Base-by-base conservation (phyloP, 2,797 vertebrate genomes). In the Hydrocynus forskahlii region DNA sequence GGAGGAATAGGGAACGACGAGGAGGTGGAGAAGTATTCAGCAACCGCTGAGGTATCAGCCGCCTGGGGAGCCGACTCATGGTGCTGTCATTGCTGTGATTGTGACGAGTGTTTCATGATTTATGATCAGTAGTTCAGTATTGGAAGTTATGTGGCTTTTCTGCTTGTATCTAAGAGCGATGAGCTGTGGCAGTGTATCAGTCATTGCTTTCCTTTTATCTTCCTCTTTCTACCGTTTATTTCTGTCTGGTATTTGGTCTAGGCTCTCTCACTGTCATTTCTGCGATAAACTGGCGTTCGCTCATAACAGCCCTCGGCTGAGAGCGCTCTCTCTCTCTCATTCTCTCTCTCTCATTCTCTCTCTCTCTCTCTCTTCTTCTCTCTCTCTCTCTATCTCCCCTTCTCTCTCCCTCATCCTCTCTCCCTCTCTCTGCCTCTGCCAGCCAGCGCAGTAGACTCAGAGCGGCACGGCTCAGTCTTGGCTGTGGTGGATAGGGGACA, bases 41-140 rank as follows among this genome's bases (percentile, higher is more conserved):
- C 74, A 68, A 81, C 81, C 75, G 72, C 76, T 79, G 72, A 75
- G 76, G 79, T 79, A 77, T 60, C 71, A 84, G 67, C 78, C 71
- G 85, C 85, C 85, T 85, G 86, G 81, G 71, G 84, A 89, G 83
- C 69, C 48, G 74, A 60, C 62, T 82, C 43, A 62, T 76, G 62
- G 69, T 60, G 64, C 72, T 88, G 83, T 81, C 81, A 78, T 55
- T 80, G 77, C 78, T 60, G 77, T 68, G 29, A 76, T 59, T n/a
- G 38, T 76, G 83, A 60, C 69, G 67, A 68, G 60, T 68, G 55
- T 64, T 23, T 59, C 64, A 70, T 71, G 75, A 84, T 73, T 81
- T 71, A 81, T 82, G 62, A 71, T 79, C 50, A 21, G n/a, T 57
- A 45, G 67, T 13, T 70, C 9, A 6, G 16, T 50, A 67, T 83